These are phyloP conservation scores for Graphium colonna DNA, from an alignment of 2,888 invertebrate genomes.

Conservation along the genomic window DNA sequence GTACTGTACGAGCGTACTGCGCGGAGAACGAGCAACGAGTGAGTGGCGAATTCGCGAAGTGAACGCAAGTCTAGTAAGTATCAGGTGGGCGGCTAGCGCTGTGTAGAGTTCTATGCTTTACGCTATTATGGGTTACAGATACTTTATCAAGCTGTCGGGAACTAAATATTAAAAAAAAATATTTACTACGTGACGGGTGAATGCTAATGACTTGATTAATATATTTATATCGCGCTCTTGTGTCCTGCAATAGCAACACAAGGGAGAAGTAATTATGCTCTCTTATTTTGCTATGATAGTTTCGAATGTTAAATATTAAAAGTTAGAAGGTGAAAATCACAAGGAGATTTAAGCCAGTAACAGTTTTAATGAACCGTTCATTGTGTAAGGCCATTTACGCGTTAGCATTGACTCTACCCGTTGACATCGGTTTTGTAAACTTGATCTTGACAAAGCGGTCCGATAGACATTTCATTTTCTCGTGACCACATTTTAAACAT, in stretches of 20 bases:
- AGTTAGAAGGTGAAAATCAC: constrained; percentile 1
- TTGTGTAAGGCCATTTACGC: constrained; percentile 39
- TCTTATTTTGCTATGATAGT: no score
- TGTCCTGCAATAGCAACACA: no score
- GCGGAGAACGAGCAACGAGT: constrained; percentile 48
- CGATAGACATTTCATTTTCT: no score
- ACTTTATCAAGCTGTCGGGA: constrained; percentile 10
- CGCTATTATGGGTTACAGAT: constrained; percentile 8
- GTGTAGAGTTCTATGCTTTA: constrained; percentile 10
- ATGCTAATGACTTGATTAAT: no score
- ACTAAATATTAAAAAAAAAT: constrained; percentile 10
- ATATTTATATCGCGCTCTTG: no score
- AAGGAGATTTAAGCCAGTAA: constrained; percentile 24
- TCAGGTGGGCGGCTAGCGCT: constrained; percentile 29
- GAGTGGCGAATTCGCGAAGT: constrained; percentile 34
- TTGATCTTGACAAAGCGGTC: constrained; percentile 43
- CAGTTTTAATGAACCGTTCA: constrained; percentile 17
- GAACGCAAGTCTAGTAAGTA: constrained; percentile 32
- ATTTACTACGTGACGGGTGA: no score
- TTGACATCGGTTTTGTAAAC: constrained; percentile 26
- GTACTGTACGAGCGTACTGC: constrained; percentile 52
- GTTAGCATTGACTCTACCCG: constrained; percentile 37
- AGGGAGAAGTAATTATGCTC: no score
- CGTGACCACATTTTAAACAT: no score
- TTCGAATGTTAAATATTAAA: no score